A percentile compares a stretch with the other conserved stretches of the same genome.
These are phyloP conservation scores for Crocodylus rhombifer DNA, from an alignment of 2,797 vertebrate genomes.

Conservation along the genomic window DNA sequence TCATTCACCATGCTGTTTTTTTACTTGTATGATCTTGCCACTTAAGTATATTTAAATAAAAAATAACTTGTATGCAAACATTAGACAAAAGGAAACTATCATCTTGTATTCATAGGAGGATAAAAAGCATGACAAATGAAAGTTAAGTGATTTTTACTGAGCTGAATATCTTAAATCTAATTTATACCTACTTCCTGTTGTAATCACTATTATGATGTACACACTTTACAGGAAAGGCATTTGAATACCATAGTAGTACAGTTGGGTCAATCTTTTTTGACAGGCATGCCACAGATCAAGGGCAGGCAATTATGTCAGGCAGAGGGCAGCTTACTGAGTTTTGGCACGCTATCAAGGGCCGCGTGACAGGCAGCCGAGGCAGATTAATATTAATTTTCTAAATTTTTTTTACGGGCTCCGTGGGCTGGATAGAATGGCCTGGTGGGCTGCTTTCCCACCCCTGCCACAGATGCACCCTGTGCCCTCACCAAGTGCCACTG, in stretches of 20 bases:
- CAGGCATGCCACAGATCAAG: too few species aligned
- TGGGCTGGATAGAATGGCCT: too few species aligned
- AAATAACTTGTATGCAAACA: background rate
- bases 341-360: too few species aligned
- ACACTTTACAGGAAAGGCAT: background rate
- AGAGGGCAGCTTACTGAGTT: too few species aligned
- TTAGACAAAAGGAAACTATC: background rate
- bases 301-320: too few species aligned
- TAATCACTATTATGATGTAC: background rate
- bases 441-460: too few species aligned
- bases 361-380: too few species aligned
- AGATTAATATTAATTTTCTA: too few species aligned
- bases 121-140: background rate
- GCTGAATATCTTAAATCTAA: background rate
- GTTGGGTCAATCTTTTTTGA: too few species aligned
- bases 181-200: background rate
- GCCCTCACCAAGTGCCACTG: too few species aligned
- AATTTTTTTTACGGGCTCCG: too few species aligned
- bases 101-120: background rate
- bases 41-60: background rate
- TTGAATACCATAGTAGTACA: background rate
- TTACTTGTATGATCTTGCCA: rapidly evolving
- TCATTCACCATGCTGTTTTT: background rate
- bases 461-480: too few species aligned
- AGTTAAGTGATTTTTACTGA: background rate